Evolutionary conservation across 1,140 invertebrate species (phyloP).

Genomic region (Conopomorpha cramerella): DNA sequence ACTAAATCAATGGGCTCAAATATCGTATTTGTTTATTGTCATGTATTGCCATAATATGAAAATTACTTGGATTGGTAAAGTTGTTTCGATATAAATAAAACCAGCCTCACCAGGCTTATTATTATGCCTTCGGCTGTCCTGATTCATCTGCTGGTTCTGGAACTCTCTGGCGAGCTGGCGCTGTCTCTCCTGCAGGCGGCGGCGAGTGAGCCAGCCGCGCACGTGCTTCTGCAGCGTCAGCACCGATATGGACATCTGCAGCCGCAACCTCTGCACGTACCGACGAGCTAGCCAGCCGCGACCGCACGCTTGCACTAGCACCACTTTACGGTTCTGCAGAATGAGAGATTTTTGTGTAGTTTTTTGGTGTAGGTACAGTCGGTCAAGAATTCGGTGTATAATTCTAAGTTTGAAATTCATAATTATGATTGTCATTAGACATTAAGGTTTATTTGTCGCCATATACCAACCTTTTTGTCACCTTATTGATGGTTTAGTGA

Average conservation of each 20-base stretch:
- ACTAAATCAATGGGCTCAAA: too few species aligned
- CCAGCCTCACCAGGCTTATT: constrained; percentile 27
- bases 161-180: constrained; percentile 41
- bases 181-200: constrained; percentile 46
- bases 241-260: constrained; percentile 67
- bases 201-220: constrained; percentile 67
- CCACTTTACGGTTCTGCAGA: constrained; percentile 68
- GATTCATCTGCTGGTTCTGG: constrained; percentile 36
- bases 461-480: too few species aligned
- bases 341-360: background rate
- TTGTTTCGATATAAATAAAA: background rate
- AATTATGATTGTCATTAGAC: too few species aligned
- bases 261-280: constrained; percentile 62
- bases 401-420: too few species aligned
- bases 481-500: too few species aligned
- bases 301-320: constrained; percentile 72
- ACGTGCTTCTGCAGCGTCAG: constrained; percentile 72
- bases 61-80: constrained; percentile 3
- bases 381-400: too few species aligned
- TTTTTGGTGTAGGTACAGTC: too few species aligned
- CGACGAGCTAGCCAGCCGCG: constrained; percentile 73
- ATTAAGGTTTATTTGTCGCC: too few species aligned
- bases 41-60: constrained; percentile 1
- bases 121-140: constrained; percentile 38
- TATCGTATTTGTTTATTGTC: too few species aligned